Base-by-base conservation (phyloP, 2,888 invertebrate genomes). In the Drosophila prostipennis region DNA sequence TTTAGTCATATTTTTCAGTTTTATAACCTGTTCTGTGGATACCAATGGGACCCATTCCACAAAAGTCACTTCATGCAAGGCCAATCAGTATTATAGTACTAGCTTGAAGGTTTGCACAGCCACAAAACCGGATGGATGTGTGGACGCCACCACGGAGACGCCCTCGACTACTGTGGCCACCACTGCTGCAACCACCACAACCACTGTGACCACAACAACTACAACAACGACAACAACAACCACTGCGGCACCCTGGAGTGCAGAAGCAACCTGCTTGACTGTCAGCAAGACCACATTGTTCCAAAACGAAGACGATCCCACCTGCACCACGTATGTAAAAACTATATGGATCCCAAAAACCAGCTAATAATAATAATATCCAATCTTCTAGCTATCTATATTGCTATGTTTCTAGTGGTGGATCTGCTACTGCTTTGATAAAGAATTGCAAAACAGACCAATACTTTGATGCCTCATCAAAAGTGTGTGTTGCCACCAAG, bases 241-340 rank as follows among this genome's bases (percentile, higher is more conserved):
- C 48, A 48, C 48, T 6, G 34, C 48, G 2, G 48, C 34, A 13
- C 32, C 67, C 16, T 72, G 71, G 71, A 63, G 45, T n/a, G 51
- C 64, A 2, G 56, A 42, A 34, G 52, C 23, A 16, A 16, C 46
- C 8, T 72, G 71, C n/a, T 23, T 13, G 14, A 40, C 46, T 6
- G 19, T 36, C 1, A 43, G 45, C 1, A 16, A 19, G 7, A 10
- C 5, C 3, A 13, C 40, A 5, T 14, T 6, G 6, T 55, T 70
- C 23, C 2, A 13, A 32, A 71, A 69, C 39, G 14, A 51, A 52
- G 59, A 71, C 7, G 68, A 69, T 71, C 68, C 71, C 19, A 52
- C 68, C 4, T 69, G 68, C 39, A 11, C 6, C 6, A 37, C 29
- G 68, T 69, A 29, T 46, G 26, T 32, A 6, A 2, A 10, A 3